phyloP scores from a whole-genome alignment of 2,113 vertebrate genomes.

The Nothobranchius kuhntae region DNA sequence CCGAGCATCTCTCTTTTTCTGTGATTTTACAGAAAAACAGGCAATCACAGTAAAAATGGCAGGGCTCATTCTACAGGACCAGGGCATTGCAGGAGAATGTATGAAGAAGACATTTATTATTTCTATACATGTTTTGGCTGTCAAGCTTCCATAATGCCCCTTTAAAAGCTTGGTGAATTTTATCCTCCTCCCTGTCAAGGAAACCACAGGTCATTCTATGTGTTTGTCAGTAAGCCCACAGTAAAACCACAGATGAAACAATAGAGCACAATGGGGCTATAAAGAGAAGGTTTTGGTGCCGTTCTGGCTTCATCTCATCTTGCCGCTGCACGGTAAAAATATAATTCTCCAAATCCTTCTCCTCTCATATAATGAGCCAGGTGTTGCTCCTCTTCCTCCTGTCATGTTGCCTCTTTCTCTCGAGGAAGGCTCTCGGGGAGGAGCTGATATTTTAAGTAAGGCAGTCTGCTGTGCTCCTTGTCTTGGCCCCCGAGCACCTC shows the following conservation, averaged over 20 bases:
- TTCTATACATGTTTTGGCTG: too few relatives aligned
- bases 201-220: slow-evolving; percentile 24
- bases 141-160: too few relatives aligned
- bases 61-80: too few relatives aligned
- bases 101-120: too few relatives aligned
- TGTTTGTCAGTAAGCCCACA: slow-evolving; percentile 29
- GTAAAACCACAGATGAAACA: slow-evolving; percentile 24
- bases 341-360: slow-evolving; percentile 21
- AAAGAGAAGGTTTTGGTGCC: slow-evolving; percentile 16
- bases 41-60: too few relatives aligned
- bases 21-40: too few relatives aligned
- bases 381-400: slow-evolving; percentile 34
- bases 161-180: slow-evolving; percentile 10
- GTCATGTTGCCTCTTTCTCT: slow-evolving; percentile 41
- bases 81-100: too few relatives aligned
- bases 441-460: slow-evolving; percentile 52
- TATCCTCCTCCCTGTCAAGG: slow-evolving; percentile 22
- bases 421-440: slow-evolving; percentile 42
- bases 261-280: neutral
- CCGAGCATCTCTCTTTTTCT: too few relatives aligned
- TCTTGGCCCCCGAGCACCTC: slow-evolving; percentile 47
- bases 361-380: slow-evolving; percentile 20
- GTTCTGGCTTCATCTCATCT: slow-evolving; percentile 6
- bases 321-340: slow-evolving; percentile 29
- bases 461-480: slow-evolving; percentile 24